These are phyloP conservation scores for Perognathus longimembris DNA, from an alignment of 2,113 vertebrate genomes.

Conservation along the genomic window DNA sequence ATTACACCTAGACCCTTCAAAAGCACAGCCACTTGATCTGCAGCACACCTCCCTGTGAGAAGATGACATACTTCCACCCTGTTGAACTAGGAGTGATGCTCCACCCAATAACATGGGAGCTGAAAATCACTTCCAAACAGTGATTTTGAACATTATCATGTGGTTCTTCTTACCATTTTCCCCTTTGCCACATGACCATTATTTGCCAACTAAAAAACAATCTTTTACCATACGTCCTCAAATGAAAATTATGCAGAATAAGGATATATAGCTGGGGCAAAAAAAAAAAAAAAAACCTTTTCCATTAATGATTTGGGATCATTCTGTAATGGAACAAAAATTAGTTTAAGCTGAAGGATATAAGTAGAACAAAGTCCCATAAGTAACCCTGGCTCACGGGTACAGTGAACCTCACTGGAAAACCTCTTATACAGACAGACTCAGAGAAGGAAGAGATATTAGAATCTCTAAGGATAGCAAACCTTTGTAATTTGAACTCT, in stretches of 20 bases:
- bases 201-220: not conserved
- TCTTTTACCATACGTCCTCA: not conserved
- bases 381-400: not conserved
- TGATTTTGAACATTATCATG: too few species aligned
- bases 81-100: too few species aligned
- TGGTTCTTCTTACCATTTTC: too few species aligned
- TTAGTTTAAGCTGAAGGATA: not conserved
- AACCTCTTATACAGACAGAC: not conserved
- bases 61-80: too few species aligned
- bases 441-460: constrained; percentile 2
- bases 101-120: too few species aligned
- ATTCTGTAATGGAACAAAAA: constrained; percentile 21
- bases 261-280: not conserved
- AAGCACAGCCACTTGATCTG: too few species aligned
- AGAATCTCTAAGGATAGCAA: constrained; percentile 25
- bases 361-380: not conserved
- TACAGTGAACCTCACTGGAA: not conserved
- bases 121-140: too few species aligned
- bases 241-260: not conserved
- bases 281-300: constrained; percentile 13
- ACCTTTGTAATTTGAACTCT: constrained; percentile 1
- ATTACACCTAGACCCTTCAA: too few species aligned
- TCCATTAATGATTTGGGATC: not conserved
- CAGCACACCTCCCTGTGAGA: too few species aligned
- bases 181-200: too few species aligned